Evolutionary conservation across 2,888 invertebrate species (phyloP), one percentile per base, ranked within the genome.

Genomic region (Minunthozetes semirufus): DNA sequence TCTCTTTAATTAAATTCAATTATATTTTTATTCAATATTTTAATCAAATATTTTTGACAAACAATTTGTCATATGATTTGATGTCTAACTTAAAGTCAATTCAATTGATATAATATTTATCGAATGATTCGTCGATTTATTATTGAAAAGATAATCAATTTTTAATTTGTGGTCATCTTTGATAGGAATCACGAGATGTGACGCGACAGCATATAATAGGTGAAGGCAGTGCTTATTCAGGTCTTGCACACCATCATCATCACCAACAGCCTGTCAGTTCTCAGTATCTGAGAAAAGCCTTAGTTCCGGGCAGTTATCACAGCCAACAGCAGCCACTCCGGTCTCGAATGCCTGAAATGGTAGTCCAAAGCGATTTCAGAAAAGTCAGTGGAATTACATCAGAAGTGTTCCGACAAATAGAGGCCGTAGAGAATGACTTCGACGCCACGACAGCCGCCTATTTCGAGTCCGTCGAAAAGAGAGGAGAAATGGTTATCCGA

Each of bases 381-480:
- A 94, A 94, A 89, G 94, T 94, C 83, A 94, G 94, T 84, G 94
- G 94, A 82, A 94, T 94, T 82, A 93, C 93, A 85, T 92, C 92
- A 83, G 94, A 94, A 87, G 94, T 94, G 85, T 95, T 94, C 88
- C 90, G 93, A 82, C 94, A 94, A 88, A 92, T 95, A 88, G 94
- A 95, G 87, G 91, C 93, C 82, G 92, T 94, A 80, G 94, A 94
- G 85, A 94, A 94, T 85, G 94, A 94, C 85, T 93, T 93, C 85
- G 93, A 94, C 84, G 90, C 92, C 80, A 91, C 92, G 81, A 93
- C 93, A 79, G 93, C 94, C 79, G 93, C 93, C 80, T 72, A 76
- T 50, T 87, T 94, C 85, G 93, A 93, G 86, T 90, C 91, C 82
- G 94, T 94, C 85, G 94, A 94, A 85, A 88, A 92, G 80, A 89